Conservation (phyloP, 2,113 vertebrate species). For the Amia ocellicauda region DNA sequence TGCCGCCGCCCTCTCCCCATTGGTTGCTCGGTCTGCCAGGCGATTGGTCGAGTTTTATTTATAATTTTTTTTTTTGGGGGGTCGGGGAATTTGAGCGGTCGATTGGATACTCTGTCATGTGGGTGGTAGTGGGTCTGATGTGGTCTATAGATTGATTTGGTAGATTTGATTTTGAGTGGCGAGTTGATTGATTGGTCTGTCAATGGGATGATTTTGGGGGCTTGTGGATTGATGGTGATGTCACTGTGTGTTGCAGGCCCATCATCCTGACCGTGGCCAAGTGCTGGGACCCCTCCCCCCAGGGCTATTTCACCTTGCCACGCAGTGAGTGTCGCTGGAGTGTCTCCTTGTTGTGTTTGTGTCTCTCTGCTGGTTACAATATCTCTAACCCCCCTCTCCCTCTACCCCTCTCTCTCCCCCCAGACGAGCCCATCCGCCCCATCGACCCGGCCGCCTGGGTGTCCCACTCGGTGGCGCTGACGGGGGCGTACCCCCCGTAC, state of each 20-base stretch:
- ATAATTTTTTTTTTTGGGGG: too few relatives aligned
- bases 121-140: too few relatives aligned
- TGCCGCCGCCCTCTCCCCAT: not conserved
- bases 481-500: slow-evolving; percentile 74
- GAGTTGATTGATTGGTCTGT: too few relatives aligned
- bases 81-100: not conserved
- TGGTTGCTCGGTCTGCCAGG: not conserved
- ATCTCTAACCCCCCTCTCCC: not conserved
- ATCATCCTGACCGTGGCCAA: slow-evolving; percentile 87
- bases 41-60: too few relatives aligned
- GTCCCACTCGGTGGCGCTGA: slow-evolving; percentile 80
- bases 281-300: slow-evolving; percentile 86
- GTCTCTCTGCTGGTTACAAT: too few relatives aligned
- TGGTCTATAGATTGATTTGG: too few relatives aligned
- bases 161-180: too few relatives aligned
- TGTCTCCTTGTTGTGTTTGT: too few relatives aligned
- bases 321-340: slow-evolving; percentile 67
- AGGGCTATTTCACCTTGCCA: slow-evolving; percentile 85
- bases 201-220: too few relatives aligned
- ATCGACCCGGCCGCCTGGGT: slow-evolving; percentile 86
- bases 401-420: slow-evolving; percentile 1
- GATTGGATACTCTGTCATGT: too few relatives aligned
- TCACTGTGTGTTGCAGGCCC: slow-evolving; percentile 60
- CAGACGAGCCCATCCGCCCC: slow-evolving; percentile 84
- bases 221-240: not conserved